phyloP scores from a whole-genome alignment of 2,797 vertebrate species.

The Echeneis naucrates region DNA sequence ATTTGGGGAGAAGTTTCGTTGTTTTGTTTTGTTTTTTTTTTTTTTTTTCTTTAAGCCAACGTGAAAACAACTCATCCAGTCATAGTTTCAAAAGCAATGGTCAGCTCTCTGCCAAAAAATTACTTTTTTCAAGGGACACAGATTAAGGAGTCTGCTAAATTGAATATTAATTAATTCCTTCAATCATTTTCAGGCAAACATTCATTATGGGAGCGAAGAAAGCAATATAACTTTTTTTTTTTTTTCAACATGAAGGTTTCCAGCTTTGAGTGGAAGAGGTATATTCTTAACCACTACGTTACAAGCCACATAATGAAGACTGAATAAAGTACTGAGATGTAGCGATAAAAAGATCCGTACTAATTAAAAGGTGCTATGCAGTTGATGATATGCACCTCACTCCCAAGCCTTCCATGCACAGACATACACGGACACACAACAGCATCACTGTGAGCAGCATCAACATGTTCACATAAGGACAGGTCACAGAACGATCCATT shows the following conservation, averaged over 20 bases:
- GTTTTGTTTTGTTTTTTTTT: no score
- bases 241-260: no score
- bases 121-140: background rate
- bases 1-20: conserved; percentile 21
- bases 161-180: conserved; percentile 1
- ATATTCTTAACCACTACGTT: no score
- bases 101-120: conserved; percentile 14
- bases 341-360: no score
- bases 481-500: conserved; percentile 46
- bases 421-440: background rate
- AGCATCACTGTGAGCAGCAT: conserved; percentile 15
- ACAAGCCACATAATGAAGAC: no score
- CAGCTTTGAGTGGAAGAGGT: no score
- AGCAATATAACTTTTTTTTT: no score
- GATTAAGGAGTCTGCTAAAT: background rate
- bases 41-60: conserved; percentile 7
- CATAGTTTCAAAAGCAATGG: conserved; percentile 30
- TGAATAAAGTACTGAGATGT: no score
- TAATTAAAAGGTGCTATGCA: no score
- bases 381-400: no score
- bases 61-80: conserved; percentile 45
- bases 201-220: background rate
- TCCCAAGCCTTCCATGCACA: background rate
- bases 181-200: background rate
- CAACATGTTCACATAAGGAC: conserved; percentile 45